Percentiles rank a stretch among this genome's conserved stretches.
These are phyloP conservation scores for Xenopus borealis DNA, from an alignment of 2,113 vertebrate genomes.

Conservation along the genomic window DNA sequence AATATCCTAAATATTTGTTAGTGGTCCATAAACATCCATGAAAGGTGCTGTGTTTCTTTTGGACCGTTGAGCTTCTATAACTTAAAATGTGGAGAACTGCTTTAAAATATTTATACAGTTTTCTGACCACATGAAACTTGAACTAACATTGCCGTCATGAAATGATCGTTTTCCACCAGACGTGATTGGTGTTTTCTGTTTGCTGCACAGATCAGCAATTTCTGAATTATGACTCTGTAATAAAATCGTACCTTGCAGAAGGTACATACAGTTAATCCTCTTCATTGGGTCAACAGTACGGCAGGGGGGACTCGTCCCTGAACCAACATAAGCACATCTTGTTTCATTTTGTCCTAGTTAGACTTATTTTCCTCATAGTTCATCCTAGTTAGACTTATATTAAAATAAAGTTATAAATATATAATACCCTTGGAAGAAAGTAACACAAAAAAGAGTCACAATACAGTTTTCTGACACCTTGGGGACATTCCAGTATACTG, in stretches of 20 bases:
- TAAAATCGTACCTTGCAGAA: background rate
- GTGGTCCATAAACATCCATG: conserved; percentile 10
- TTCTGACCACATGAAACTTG: conserved; percentile 24
- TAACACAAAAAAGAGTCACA: no score
- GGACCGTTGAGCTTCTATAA: conserved; percentile 18
- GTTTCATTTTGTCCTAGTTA: no score
- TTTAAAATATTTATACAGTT: conserved; percentile 26
- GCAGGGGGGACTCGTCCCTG: background rate
- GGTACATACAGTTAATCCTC: conserved; percentile 2
- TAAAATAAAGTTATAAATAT: no score
- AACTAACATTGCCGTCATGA: conserved; percentile 10
- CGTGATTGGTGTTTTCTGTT: background rate
- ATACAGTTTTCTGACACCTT: no score
- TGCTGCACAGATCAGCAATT: background rate
- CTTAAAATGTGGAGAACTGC: conserved; percentile 11
- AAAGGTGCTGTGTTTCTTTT: conserved; percentile 19
- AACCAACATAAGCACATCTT: background rate
- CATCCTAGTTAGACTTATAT: no score
- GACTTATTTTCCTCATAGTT: no score
- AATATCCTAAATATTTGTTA: conserved; percentile 22
- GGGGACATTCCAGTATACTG: no score
- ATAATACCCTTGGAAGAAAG: no score
- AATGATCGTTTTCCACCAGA: background rate
- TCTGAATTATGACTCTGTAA: background rate
- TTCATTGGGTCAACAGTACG: background rate